Base-by-base conservation (phyloP, 1,140 invertebrate species). In the Trichogramma pretiosum region DNA sequence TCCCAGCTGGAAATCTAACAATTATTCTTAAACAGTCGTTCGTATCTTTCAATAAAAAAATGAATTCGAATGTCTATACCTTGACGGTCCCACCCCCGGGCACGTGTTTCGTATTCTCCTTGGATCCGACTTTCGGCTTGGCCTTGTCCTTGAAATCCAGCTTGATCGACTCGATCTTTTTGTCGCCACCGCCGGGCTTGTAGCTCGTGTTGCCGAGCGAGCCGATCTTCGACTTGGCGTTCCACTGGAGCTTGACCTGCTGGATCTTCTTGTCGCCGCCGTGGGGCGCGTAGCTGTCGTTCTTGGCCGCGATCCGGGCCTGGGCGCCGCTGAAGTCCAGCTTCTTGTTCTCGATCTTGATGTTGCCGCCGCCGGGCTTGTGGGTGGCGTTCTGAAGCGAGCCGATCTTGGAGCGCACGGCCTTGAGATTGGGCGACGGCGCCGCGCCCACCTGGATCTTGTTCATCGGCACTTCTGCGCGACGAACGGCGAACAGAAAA, bases 171-270 rank as follows among this genome's bases (percentile, higher is more conserved):
- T 91, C 87, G 35, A 95, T 91, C 74, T 93, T 94, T 66, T 91
- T 90, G 56, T 89, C 87, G 21, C 91, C 92, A 22, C 92, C 93
- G 26, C 89, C 89, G 2, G 93, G 89, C 62, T 87, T 92, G 68
- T 97, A 85, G 4, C 82, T 78, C n/a, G 88, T 78, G 64, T 98
- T 96, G n/a, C 93, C 88, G 54, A 96, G 69, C 1, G 92, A 95
- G 21, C 91, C 92, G 47, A 96, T 80, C 76, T 94, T 94, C 16
- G 89, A 84, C 70, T 92, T 89, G 1, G 89, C 91, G 56, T 88
- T 90, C 91, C 92, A 96, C 59, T 89, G 81, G 46, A 95, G 73
- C 71, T 92, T 93, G 50, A 87, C 82, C 59, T 85, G 81, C 49
- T 80, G 70, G 57, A 91, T 90, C 87, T 91, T 94, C 68, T 91